Conservation (phyloP, 2,113 vertebrate species). For the Pachypanchax playfairii region DNA sequence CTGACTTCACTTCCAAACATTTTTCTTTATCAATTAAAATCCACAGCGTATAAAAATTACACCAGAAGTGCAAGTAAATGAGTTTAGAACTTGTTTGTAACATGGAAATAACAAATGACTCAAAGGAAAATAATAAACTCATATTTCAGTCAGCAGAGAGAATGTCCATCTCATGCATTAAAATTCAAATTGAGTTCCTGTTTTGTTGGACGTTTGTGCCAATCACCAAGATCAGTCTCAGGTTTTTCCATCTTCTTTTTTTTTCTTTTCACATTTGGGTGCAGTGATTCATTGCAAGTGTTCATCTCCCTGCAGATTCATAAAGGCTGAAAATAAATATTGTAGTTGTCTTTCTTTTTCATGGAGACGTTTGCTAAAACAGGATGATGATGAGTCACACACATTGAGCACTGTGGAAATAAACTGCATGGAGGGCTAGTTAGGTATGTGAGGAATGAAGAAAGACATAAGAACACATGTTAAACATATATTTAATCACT, state of each 20-base stretch:
- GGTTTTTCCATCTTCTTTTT: neutral
- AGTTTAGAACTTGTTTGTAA: too few relatives aligned
- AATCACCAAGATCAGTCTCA: slow-evolving; percentile 14
- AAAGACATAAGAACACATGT: neutral
- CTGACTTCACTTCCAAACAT: too few relatives aligned
- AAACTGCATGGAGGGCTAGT: slow-evolving; percentile 4
- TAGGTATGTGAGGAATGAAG: neutral
- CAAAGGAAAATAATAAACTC: too few relatives aligned
- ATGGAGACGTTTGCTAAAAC: slow-evolving; percentile 16
- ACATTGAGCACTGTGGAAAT: neutral
- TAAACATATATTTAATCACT: too few relatives aligned
- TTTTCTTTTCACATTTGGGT: neutral
- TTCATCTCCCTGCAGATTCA: slow-evolving; percentile 19
- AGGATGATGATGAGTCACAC: slow-evolving; percentile 21
- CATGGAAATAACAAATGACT: too few relatives aligned
- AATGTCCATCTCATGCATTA: too few relatives aligned
- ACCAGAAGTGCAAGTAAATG: too few relatives aligned
- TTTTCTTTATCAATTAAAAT: too few relatives aligned
- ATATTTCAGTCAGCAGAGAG: too few relatives aligned
- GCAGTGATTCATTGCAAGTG: slow-evolving; percentile 24
- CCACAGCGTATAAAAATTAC: too few relatives aligned
- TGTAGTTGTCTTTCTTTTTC: slow-evolving; percentile 17
- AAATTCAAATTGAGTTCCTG: too few relatives aligned
- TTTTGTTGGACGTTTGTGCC: too few relatives aligned
- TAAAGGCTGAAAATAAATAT: slow-evolving; percentile 10